Evolutionary conservation across 2,888 invertebrate genomes (phyloP).

Genomic region (Polymixis lichenea): DNA sequence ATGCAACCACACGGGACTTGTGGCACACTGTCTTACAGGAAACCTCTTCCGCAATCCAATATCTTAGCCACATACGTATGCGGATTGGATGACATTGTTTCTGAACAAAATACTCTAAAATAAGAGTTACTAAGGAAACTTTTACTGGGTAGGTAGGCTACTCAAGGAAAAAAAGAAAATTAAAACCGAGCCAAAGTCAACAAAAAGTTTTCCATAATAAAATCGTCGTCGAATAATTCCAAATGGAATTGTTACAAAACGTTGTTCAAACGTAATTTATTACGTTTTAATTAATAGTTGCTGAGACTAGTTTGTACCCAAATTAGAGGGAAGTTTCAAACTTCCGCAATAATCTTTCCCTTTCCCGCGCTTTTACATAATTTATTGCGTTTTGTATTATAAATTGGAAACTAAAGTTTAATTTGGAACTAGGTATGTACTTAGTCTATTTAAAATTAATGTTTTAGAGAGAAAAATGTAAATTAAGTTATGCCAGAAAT

Average conservation of each 20-base stretch:
- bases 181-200: slow-evolving; percentile 42
- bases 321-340: slow-evolving; percentile 59
- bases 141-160: not conserved
- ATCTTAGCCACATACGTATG: slow-evolving; percentile 48
- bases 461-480: slow-evolving; percentile 4
- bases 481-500: slow-evolving; percentile 19
- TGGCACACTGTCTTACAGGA: slow-evolving; percentile 26
- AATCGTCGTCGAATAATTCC: slow-evolving; percentile 48
- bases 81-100: slow-evolving; percentile 38
- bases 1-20: slow-evolving; percentile 44
- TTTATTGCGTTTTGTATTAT: slow-evolving; percentile 38
- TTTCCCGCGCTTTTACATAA: slow-evolving; percentile 67
- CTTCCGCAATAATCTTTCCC: slow-evolving; percentile 71
- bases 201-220: slow-evolving; percentile 54
- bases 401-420: slow-evolving; percentile 27
- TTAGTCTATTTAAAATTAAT: slow-evolving; percentile 4
- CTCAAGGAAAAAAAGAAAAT: slow-evolving; percentile 33
- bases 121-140: not conserved
- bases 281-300: slow-evolving; percentile 60
- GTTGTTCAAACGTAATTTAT: slow-evolving; percentile 55
- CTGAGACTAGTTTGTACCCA: slow-evolving; percentile 51
- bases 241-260: slow-evolving; percentile 39
- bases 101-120: slow-evolving; percentile 4
- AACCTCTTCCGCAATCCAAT: slow-evolving; percentile 59
- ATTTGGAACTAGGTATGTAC: slow-evolving; percentile 16